Evolutionary conservation across 2,113 vertebrate genomes (phyloP).

Genomic region (Aramus guarauna): DNA sequence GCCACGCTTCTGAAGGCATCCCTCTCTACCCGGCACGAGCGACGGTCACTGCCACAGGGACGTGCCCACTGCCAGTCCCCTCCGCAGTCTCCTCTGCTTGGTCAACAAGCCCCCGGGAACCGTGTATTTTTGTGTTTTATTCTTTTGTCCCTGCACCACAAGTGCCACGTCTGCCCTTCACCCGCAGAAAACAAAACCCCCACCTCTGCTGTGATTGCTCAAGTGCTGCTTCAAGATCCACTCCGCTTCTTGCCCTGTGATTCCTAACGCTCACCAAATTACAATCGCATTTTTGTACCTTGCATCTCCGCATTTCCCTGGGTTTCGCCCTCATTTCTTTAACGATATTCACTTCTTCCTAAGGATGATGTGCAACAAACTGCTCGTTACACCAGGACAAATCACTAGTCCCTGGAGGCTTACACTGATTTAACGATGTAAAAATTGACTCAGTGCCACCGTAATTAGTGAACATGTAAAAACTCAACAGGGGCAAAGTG

Average conservation of each 20-base stretch:
- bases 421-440: neutral
- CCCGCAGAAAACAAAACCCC: neutral
- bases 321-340: rapidly evolving
- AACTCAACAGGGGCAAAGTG: neutral
- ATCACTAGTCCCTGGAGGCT: neutral
- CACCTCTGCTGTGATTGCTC: rapidly evolving
- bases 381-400: neutral
- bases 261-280: neutral
- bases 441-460: neutral
- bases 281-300: rapidly evolving
- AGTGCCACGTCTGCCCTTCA: neutral
- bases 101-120: neutral
- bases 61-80: neutral
- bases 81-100: too few relatives aligned
- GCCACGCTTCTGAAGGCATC: neutral
- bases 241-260: rapidly evolving
- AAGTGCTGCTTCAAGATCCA: neutral
- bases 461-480: neutral
- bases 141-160: neutral
- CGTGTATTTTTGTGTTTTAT: neutral
- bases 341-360: neutral
- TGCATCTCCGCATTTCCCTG: neutral
- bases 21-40: too few relatives aligned
- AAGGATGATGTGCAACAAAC: neutral
- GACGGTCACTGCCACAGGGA: rapidly evolving